Conservation (phyloP, 2,888 invertebrate genomes). For the Tipula unca region DNA sequence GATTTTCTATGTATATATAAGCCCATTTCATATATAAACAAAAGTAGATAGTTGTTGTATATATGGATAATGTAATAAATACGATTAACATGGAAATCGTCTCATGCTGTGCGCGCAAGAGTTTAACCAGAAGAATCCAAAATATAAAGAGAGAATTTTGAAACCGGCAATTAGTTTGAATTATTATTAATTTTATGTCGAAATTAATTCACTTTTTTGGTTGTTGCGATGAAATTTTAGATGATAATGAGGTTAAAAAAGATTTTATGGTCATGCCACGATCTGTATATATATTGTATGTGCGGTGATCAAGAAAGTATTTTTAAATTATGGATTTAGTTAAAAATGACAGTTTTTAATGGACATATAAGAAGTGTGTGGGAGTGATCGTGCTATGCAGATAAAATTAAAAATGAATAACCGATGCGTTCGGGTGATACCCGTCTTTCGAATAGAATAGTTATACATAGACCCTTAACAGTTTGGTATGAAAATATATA, state of each 20-base stretch:
- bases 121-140: neutral
- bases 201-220: neutral
- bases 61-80: neutral
- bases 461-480: no score
- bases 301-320: no score
- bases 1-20: neutral
- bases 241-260: neutral
- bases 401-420: no score
- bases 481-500: no score
- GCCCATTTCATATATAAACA: neutral
- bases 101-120: neutral
- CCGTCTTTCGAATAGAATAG: no score
- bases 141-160: neutral
- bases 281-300: no score
- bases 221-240: neutral
- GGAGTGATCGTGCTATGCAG: no score
- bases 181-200: neutral
- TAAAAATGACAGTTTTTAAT: no score
- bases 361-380: no score
- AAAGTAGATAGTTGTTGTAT: neutral
- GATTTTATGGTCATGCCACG: neutral
- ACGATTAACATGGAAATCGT: constrained; percentile 2
- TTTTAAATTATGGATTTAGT: no score
- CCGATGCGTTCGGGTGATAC: no score
- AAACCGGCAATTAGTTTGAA: neutral